Evolutionary conservation across 1,140 invertebrate genomes (phyloP).

Genomic region (Pseudachorutes palmiensis): DNA sequence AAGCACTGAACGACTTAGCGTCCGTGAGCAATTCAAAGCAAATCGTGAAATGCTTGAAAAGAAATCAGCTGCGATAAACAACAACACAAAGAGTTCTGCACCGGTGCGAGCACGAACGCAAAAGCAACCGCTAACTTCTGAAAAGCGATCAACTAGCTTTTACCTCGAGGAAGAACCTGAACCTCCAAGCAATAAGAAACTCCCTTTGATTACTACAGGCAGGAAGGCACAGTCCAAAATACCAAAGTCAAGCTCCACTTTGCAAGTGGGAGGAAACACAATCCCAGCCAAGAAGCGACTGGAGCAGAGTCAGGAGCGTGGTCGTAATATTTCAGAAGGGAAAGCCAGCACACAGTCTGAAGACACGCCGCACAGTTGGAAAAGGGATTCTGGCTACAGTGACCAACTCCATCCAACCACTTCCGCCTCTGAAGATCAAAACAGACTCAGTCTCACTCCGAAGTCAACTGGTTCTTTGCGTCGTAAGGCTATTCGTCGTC

Average conservation of each 20-base stretch:
- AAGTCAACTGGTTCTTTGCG: neutral
- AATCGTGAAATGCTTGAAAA: slow-evolving; percentile 1
- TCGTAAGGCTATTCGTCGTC: neutral
- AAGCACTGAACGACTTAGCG: neutral
- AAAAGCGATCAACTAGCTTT: too few relatives aligned
- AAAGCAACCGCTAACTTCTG: too few relatives aligned
- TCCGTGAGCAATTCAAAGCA: slow-evolving; percentile 1
- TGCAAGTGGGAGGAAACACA: too few relatives aligned
- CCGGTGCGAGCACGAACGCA: too few relatives aligned
- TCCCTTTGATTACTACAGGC: too few relatives aligned
- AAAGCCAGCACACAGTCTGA: slow-evolving; percentile 5
- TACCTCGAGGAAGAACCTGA: too few relatives aligned
- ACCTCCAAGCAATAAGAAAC: too few relatives aligned
- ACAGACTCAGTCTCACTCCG: neutral
- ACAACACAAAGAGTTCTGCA: neutral
- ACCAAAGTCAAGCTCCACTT: too few relatives aligned
- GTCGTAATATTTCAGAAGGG: neutral
- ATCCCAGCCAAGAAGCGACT: neutral
- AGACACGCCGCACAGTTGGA: neutral
- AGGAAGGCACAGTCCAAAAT: too few relatives aligned
- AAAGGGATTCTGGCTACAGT: slow-evolving; percentile 29
- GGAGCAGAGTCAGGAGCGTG: neutral
- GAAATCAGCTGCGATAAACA: neutral
- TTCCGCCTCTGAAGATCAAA: slow-evolving; percentile 27
- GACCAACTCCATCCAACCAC: slow-evolving; percentile 23